phyloP scores from a whole-genome alignment of 2,113 vertebrate species.

The Mystacornis crossleyi region DNA sequence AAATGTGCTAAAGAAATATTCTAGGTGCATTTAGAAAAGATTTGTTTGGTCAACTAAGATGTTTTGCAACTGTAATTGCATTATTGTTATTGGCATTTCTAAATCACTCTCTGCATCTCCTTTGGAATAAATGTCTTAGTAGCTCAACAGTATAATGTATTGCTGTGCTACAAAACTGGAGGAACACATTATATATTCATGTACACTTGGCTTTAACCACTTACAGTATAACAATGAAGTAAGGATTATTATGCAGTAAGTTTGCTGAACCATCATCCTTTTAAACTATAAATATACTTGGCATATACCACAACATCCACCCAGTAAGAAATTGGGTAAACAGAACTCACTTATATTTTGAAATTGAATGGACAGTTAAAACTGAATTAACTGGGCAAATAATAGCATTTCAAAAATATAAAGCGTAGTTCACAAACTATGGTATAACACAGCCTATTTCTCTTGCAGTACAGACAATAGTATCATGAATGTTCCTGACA shows the following conservation, averaged over 20 bases:
- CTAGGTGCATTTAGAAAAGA: slow-evolving; percentile 63
- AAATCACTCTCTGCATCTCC: slow-evolving; percentile 64
- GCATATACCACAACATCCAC: slow-evolving; percentile 2
- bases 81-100: slow-evolving; percentile 68
- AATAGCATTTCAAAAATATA: slow-evolving; percentile 4
- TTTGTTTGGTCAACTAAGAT: slow-evolving; percentile 67
- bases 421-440: background rate
- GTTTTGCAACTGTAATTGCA: slow-evolving; percentile 66
- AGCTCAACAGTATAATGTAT: slow-evolving; percentile 58
- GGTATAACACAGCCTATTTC: background rate
- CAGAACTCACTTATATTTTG: background rate
- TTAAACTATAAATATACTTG: slow-evolving; percentile 47
- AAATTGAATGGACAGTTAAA: slow-evolving; percentile 33
- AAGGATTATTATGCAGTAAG: slow-evolving; percentile 46
- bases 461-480: background rate
- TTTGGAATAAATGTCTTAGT: slow-evolving; percentile 66
- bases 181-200: slow-evolving; percentile 60
- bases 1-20: slow-evolving; percentile 70
- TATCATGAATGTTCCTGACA: background rate
- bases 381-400: slow-evolving; percentile 23
- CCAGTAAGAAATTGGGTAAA: slow-evolving; percentile 5
- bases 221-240: slow-evolving; percentile 48
- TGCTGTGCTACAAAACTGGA: slow-evolving; percentile 53
- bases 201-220: slow-evolving; percentile 55
- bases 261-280: slow-evolving; percentile 50